Conservation (phyloP, 2,888 invertebrate genomes). For the Melikaiella ostensackeni region DNA sequence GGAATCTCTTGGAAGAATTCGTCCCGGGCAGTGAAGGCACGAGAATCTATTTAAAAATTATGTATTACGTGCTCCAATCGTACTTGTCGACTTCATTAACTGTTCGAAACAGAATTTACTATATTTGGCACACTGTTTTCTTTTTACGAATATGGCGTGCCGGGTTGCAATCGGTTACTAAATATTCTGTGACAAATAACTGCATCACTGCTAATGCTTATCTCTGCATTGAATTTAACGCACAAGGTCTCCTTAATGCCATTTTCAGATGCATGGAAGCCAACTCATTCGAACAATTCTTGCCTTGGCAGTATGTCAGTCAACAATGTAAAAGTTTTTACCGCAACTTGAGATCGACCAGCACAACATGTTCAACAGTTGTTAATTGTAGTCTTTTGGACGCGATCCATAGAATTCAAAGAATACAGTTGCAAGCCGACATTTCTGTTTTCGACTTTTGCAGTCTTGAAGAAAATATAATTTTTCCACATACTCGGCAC, state of each 20-base stretch:
- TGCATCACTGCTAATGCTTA: constrained; percentile 53
- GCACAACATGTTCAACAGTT: constrained; percentile 43
- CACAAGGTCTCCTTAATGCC: constrained; percentile 48
- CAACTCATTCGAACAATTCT: too few relatives aligned
- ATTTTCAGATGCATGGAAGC: constrained; percentile 39
- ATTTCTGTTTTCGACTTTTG: constrained; percentile 42
- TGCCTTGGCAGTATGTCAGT: too few relatives aligned
- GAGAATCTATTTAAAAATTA: constrained; percentile 45
- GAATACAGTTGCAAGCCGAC: constrained; percentile 44
- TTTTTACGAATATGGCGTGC: constrained; percentile 48
- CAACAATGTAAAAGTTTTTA: constrained; percentile 46
- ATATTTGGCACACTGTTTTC: constrained; percentile 43
- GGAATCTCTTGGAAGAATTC: constrained; percentile 45
- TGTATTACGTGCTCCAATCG: constrained; percentile 46
- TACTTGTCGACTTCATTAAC: constrained; percentile 41
- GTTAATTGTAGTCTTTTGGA: constrained; percentile 48
- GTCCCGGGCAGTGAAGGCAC: constrained; percentile 46
- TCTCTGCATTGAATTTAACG: constrained; percentile 54
- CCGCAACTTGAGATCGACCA: constrained; percentile 38
- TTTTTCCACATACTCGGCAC: constrained; percentile 24
- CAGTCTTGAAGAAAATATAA: constrained; percentile 13
- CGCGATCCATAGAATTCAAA: constrained; percentile 41
- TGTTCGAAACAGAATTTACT: constrained; percentile 46
- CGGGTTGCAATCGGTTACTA: constrained; percentile 45
- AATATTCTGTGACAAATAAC: constrained; percentile 50